Evolutionary conservation across 2,888 invertebrate species (phyloP).

Genomic region (Limnephilus rhombicus): DNA sequence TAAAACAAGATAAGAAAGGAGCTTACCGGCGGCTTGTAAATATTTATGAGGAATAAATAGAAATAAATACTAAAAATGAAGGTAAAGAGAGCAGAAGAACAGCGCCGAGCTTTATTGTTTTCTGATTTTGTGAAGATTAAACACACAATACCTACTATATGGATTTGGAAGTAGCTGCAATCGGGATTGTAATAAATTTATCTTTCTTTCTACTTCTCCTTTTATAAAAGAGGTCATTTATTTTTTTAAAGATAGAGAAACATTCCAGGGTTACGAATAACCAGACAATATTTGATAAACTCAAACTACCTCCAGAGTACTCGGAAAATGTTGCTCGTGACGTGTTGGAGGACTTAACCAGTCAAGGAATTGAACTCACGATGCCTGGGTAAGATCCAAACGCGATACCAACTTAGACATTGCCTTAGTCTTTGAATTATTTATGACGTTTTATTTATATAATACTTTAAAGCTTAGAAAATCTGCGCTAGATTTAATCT

Average conservation of each 20-base stretch:
- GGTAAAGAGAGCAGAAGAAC: neutral
- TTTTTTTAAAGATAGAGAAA: neutral
- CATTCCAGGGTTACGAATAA: no score
- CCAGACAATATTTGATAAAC: no score
- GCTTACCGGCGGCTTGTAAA: conserved; percentile 14
- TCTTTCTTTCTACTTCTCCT: neutral
- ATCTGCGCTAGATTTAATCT: no score
- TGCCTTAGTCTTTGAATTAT: no score
- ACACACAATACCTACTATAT: neutral
- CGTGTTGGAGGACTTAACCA: no score
- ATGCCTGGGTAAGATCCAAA: no score
- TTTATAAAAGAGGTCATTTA: neutral
- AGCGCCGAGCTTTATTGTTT: neutral
- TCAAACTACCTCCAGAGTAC: no score
- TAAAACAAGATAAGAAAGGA: neutral
- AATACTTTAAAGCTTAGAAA: no score
- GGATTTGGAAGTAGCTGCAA: neutral
- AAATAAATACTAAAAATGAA: conserved; percentile 13
- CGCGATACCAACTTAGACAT: no score
- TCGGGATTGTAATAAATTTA: neutral
- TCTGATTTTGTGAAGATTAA: neutral
- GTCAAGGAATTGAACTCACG: no score
- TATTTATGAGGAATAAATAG: conserved; percentile 28
- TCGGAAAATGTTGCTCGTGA: no score
- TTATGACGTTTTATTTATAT: no score